These are phyloP conservation scores for Drosophila bocqueti DNA, from an alignment of 1,140 invertebrate genomes.

Conservation along the genomic window DNA sequence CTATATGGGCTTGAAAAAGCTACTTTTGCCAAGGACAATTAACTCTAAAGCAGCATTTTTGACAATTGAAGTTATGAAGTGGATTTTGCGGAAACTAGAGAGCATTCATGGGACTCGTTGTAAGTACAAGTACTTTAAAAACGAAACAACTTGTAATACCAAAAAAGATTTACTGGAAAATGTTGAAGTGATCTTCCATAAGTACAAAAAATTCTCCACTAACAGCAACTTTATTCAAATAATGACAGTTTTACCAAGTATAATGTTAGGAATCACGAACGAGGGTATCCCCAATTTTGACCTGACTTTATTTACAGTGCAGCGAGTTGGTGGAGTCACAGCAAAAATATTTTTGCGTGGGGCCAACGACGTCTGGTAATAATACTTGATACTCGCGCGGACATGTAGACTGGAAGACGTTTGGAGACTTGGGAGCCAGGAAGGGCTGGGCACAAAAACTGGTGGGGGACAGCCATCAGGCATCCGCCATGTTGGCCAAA, in stretches of 20 bases:
- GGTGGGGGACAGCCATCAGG: conserved; percentile 15
- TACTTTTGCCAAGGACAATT: background rate
- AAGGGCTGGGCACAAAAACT: conserved; percentile 3
- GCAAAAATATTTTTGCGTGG: conserved; percentile 75
- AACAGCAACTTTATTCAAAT: background rate
- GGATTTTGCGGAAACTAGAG: background rate
- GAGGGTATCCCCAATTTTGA: background rate
- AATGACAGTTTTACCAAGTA: background rate
- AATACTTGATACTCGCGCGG: conserved; percentile 29
- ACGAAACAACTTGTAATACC: background rate
- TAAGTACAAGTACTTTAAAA: background rate
- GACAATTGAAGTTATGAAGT: background rate
- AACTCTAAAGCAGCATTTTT: no score
- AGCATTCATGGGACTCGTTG: background rate
- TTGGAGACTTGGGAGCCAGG: conserved; percentile 1
- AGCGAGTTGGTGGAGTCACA: conserved; percentile 49
- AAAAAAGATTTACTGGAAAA: background rate
- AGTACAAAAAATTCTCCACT: background rate
- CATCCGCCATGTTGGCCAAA: conserved; percentile 68
- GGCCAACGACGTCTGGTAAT: conserved; percentile 51
- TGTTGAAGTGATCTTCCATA: background rate
- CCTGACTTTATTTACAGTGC: conserved; percentile 5
- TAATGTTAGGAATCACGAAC: background rate
- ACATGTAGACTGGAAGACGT: conserved; percentile 21
- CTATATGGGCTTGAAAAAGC: background rate